phyloP scores from a whole-genome alignment of 1,140 invertebrate species.

The Anoplolepis gracilipes region DNA sequence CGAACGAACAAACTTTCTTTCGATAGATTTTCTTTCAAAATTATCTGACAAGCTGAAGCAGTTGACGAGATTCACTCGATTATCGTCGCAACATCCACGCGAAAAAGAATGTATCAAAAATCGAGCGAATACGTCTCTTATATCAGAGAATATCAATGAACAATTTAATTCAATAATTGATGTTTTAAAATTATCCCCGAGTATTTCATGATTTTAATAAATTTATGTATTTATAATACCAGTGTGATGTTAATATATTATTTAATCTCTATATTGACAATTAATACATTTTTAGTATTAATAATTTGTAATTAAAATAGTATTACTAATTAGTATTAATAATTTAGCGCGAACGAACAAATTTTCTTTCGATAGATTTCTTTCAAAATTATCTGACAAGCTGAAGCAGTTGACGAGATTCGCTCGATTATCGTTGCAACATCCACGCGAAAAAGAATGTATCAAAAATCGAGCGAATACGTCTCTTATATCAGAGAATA shows the following conservation, averaged over 20 bases:
- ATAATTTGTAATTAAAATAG: too few species aligned
- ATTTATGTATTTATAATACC: background rate
- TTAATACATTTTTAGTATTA: too few species aligned
- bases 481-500: background rate
- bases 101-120: background rate
- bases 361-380: background rate
- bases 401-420: background rate
- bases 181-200: too few species aligned
- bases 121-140: background rate
- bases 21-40: background rate
- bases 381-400: background rate
- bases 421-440: background rate
- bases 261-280: background rate
- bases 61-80: background rate
- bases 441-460: background rate
- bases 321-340: background rate
- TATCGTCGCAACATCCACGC: background rate
- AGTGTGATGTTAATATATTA: background rate
- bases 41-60: background rate
- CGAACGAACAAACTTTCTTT: background rate
- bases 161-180: background rate
- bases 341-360: background rate
- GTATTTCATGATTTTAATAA: background rate
- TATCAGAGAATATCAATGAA: too few species aligned
- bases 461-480: background rate